These are phyloP conservation scores for Petrolisthes manimaculis DNA, from an alignment of 2,888 invertebrate genomes.

Conservation along the genomic window DNA sequence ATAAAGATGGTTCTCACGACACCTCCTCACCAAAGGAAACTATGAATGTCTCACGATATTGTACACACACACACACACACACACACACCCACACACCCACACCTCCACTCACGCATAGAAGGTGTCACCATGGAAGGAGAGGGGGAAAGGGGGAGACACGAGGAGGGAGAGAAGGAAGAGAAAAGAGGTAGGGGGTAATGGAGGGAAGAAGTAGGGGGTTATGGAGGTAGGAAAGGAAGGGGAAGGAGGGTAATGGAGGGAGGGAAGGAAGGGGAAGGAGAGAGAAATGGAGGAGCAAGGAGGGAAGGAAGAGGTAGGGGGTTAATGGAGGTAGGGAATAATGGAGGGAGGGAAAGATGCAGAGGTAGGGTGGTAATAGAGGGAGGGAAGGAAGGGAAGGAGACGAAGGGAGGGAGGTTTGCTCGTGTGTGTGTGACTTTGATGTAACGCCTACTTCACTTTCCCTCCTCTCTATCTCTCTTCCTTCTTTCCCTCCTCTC, in stretches of 20 bases:
- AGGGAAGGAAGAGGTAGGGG: neutral
- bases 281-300: neutral
- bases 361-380: neutral
- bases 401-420: neutral
- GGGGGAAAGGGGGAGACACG: slow-evolving; percentile 9
- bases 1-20: no score
- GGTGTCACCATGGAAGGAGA: neutral
- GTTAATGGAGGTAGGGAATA: neutral
- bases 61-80: no score
- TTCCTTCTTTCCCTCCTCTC: no score
- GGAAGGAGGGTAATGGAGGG: no score
- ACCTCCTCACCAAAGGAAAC: no score
- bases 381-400: no score
- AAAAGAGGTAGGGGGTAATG: neutral
- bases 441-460: no score
- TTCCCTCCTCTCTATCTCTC: no score
- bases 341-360: neutral
- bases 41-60: no score
- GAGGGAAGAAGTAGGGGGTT: neutral
- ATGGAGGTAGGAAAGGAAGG: neutral
- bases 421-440: no score
- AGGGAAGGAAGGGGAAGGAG: neutral
- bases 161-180: neutral
- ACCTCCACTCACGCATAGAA: no score
- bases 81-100: no score